phyloP scores from a whole-genome alignment of 1,140 invertebrate species.

The Drosophila parabipectinata region DNA sequence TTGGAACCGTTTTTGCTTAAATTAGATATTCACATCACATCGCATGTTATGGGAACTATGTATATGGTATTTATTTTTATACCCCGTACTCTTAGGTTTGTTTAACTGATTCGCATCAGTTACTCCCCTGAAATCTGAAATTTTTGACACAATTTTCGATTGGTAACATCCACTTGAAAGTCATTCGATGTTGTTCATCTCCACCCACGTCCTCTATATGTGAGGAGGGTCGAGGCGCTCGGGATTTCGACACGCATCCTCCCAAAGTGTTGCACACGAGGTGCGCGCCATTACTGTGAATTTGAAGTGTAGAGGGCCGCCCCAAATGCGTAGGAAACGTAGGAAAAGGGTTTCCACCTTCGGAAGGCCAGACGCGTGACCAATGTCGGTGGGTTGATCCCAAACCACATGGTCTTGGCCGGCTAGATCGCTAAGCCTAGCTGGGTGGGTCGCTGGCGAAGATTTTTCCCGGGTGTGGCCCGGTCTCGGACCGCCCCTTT shows the following conservation, averaged over 20 bases:
- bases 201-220: background rate
- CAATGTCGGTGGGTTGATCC: constrained; percentile 29
- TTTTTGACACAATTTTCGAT: no score
- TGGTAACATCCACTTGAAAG: constrained; percentile 21
- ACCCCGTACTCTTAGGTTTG: no score
- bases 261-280: constrained; percentile 55
- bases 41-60: no score
- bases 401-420: constrained; percentile 65
- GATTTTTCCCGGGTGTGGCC: background rate
- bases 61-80: no score
- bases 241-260: constrained; percentile 55
- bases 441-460: constrained; percentile 14
- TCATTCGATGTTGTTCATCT: background rate
- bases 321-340: constrained; percentile 10
- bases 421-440: constrained; percentile 41
- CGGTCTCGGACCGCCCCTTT: constrained; percentile 36
- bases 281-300: constrained; percentile 51
- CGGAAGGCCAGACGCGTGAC: constrained; percentile 41
- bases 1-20: no score
- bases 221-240: constrained; percentile 24
- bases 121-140: no score
- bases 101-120: no score
- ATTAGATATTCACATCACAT: no score
- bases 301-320: constrained; percentile 57
- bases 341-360: no score